A percentile compares a stretch with the other conserved stretches of the same genome.
These are phyloP conservation scores for Scarus forsteni DNA, from an alignment of 2,797 vertebrate species.

Conservation along the genomic window DNA sequence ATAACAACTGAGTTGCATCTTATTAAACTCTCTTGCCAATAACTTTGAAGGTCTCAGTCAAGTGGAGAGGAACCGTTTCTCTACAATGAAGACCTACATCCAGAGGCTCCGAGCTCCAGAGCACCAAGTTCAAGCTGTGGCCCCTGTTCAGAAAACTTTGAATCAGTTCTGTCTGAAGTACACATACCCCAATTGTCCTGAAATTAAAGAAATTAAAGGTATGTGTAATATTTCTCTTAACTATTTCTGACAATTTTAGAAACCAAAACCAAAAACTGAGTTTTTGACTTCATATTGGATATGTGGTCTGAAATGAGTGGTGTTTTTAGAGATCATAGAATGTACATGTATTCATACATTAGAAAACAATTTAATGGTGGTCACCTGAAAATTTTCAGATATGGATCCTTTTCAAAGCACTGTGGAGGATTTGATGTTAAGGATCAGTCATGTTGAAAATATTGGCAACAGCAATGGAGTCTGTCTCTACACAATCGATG, in stretches of 20 bases:
- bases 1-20: too few species aligned
- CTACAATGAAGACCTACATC: constrained; percentile 45
- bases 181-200: constrained; percentile 62
- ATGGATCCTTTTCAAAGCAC: constrained; percentile 71
- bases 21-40: not conserved
- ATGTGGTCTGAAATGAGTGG: too few species aligned
- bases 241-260: not conserved
- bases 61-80: constrained; percentile 69
- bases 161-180: constrained; percentile 49
- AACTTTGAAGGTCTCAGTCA: constrained; percentile 44
- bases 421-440: constrained; percentile 73
- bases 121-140: rapidly evolving
- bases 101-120: constrained; percentile 20
- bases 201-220: constrained; percentile 58
- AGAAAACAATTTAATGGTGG: not conserved
- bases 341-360: not conserved
- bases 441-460: constrained; percentile 61
- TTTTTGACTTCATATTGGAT: too few species aligned
- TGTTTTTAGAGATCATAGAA: too few species aligned
- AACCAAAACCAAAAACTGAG: not conserved
- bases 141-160: constrained; percentile 39
- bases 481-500: constrained; percentile 71
- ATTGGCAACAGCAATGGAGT: constrained; percentile 51
- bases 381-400: constrained; percentile 39
- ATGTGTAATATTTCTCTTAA: constrained; percentile 4